Evolutionary conservation across 2,888 invertebrate genomes (phyloP), one percentile per base, ranked within the genome.

Genomic region (Aradus depressus): DNA sequence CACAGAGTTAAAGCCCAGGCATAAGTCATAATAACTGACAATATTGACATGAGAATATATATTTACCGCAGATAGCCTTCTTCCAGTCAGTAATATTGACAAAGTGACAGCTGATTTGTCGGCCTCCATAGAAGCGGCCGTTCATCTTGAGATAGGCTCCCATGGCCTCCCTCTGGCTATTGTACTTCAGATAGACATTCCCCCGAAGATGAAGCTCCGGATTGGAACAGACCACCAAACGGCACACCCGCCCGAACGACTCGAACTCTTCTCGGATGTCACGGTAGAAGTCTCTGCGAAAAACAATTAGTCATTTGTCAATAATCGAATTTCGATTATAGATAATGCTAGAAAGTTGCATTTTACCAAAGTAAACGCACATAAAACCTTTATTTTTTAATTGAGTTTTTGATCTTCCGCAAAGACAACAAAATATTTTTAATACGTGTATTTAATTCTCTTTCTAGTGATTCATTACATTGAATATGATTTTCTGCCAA

Each of bases 81-180:
- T 80, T 84, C 93, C 93, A 95, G 0, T 81, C 80, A 12, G 71
- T 70, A 25, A 93, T 75, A 41, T 73, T 74, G 52, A 84, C 83
- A 69, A 92, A 91, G 63, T 86, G 81, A 55, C 88, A 78, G 51
- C 81, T 81, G 0, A 95, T 69, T 62, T 84, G 87, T 61, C 79
- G 80, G 1, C 90, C 86, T 1, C 81, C 92, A 67, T 91, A 95
- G 79, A 81, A 93, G 4, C 93, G 77, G 0, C 87, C 84, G 65
- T 89, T 86, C 55, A 93, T 73, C 14, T 74, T 73, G 51, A 78
- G 72, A 63, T 80, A 85, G 2, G 89, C 87, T 45, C 77, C 75
- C 1, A 88, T 74, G 2, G 89, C 83, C 56, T 79, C 77, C 61
- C 75, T 66, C 57, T 75, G 73, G 0, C 68, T 72, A 4, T 65